These are phyloP conservation scores for Sebastes miniatus DNA, from an alignment of 2,797 vertebrate species.

Conservation along the genomic window DNA sequence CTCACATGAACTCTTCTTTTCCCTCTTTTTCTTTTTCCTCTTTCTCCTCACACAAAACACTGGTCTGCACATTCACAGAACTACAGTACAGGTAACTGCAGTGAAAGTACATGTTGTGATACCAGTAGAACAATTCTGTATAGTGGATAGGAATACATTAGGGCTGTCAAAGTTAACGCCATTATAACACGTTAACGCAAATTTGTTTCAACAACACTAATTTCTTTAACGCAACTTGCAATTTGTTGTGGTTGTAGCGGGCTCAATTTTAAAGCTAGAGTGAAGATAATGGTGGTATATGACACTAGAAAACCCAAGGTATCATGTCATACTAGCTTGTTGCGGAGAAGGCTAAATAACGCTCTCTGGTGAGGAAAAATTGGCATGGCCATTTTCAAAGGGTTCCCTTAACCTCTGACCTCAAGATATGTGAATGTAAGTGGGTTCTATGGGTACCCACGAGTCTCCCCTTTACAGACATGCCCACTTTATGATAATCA, in stretches of 20 bases:
- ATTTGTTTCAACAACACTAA: no score
- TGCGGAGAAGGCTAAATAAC: no score
- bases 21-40: not conserved
- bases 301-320: no score
- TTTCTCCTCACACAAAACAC: not conserved
- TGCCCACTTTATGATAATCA: not conserved
- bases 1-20: not conserved
- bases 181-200: no score
- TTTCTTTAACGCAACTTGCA: no score
- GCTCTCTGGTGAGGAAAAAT: not conserved
- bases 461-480: not conserved
- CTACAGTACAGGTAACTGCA: not conserved
- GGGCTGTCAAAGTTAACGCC: not conserved
- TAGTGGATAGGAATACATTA: not conserved
- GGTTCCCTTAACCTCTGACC: not conserved
- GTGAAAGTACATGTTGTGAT: not conserved
- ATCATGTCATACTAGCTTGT: no score
- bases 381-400: not conserved
- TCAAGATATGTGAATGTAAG: not conserved
- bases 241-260: no score
- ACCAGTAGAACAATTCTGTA: not conserved
- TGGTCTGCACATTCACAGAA: not conserved
- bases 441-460: not conserved
- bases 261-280: no score
- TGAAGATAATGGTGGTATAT: no score